These are phyloP conservation scores for Cataglyphis hispanica DNA, from an alignment of 1,140 invertebrate species.

Conservation along the genomic window DNA sequence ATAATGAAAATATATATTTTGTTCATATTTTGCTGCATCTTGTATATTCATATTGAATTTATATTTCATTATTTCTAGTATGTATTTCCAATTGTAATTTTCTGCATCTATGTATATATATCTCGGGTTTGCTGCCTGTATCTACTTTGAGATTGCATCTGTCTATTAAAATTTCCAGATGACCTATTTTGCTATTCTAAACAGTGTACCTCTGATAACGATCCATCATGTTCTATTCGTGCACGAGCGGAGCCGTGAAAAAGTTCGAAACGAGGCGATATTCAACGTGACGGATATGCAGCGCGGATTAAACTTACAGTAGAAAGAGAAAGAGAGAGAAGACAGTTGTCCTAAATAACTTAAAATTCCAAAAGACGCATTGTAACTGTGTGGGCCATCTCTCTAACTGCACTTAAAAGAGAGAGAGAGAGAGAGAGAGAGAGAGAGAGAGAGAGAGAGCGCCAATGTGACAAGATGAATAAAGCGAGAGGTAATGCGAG, in stretches of 20 bases:
- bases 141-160: not conserved
- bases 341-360: conserved; percentile 28
- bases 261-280: conserved; percentile 27
- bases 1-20: not conserved
- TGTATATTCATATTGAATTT: not conserved
- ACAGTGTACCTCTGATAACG: conserved; percentile 17
- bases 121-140: not conserved
- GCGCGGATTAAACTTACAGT: not conserved
- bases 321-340: not conserved
- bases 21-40: no score
- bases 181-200: conserved; percentile 39
- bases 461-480: not conserved
- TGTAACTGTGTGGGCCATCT: not conserved
- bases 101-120: not conserved
- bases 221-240: conserved; percentile 37
- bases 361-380: conserved; percentile 19
- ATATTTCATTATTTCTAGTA: not conserved
- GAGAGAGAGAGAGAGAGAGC: not conserved
- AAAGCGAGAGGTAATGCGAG: conserved; percentile 5
- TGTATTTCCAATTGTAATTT: not conserved
- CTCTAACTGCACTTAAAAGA: not conserved
- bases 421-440: not conserved
- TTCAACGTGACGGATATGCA: conserved; percentile 4
- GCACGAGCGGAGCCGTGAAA: conserved; percentile 31
- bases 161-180: conserved; percentile 29